A percentile compares a stretch with the other conserved stretches of the same genome.
These are phyloP conservation scores for Puffinus mauretanicus DNA, from an alignment of 2,113 vertebrate genomes.

Conservation along the genomic window DNA sequence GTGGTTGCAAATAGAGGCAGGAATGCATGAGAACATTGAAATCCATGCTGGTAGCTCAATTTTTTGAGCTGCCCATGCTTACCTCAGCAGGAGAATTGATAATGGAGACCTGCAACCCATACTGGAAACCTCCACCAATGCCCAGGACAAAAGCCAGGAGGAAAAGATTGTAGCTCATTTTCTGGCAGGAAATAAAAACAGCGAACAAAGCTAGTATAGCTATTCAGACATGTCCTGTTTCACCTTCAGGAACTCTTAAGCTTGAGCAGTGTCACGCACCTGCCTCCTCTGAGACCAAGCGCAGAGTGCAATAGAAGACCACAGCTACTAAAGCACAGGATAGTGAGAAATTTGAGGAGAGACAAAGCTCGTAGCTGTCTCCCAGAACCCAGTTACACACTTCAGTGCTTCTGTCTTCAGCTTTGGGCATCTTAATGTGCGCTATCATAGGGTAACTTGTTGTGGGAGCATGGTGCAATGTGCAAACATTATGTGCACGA, in stretches of 20 bases:
- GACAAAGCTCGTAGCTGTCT: not conserved
- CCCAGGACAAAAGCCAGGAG: slow-evolving; percentile 71
- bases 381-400: not conserved
- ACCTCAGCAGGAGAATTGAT: slow-evolving; percentile 81
- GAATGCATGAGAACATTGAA: not conserved
- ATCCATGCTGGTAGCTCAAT: not conserved
- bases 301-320: not conserved
- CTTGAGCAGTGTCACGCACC: not conserved
- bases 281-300: not conserved
- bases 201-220: not conserved
- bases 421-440: not conserved
- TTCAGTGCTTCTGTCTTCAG: slow-evolving; percentile 15
- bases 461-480: not conserved
- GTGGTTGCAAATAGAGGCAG: not conserved
- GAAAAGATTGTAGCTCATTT: slow-evolving; percentile 47
- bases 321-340: not conserved
- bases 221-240: not conserved
- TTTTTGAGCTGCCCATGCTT: slow-evolving; percentile 40
- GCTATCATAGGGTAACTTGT: not conserved
- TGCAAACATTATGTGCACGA: not conserved
- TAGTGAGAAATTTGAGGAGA: not conserved
- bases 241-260: not conserved
- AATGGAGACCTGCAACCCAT: slow-evolving; percentile 78
- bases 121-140: slow-evolving; percentile 82
- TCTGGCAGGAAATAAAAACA: slow-evolving; percentile 5